These are phyloP conservation scores for Chionoecetes opilio DNA, from an alignment of 1,140 invertebrate genomes.

Conservation along the genomic window DNA sequence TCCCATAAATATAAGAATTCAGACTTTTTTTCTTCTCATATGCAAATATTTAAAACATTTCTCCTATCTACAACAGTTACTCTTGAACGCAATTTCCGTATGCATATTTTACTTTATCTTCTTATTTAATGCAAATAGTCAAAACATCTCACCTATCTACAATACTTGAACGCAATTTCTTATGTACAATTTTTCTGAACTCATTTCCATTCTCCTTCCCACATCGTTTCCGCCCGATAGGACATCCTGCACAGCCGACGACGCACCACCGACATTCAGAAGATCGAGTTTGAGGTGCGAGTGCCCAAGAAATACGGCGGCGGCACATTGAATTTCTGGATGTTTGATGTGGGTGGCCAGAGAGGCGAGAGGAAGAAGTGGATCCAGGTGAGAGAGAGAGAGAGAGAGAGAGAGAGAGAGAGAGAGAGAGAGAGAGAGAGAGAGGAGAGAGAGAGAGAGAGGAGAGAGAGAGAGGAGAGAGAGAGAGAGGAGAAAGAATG, in stretches of 20 bases:
- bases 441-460: neutral
- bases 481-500: neutral
- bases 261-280: constrained; percentile 89
- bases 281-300: constrained; percentile 89
- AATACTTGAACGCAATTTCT: too few species aligned
- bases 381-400: constrained; percentile 87
- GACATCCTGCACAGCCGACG: constrained; percentile 89
- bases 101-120: too few species aligned
- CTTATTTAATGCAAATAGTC: too few species aligned
- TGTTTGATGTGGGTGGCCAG: constrained; percentile 93
- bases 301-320: constrained; percentile 86
- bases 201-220: neutral
- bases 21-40: too few species aligned
- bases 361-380: constrained; percentile 92
- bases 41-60: too few species aligned
- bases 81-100: too few species aligned
- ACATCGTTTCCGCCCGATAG: constrained; percentile 76
- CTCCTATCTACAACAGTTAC: too few species aligned
- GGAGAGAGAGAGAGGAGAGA: too few species aligned
- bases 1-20: too few species aligned
- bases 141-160: too few species aligned
- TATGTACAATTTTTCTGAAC: too few species aligned
- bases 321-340: constrained; percentile 86
- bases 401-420: neutral
- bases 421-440: neutral